Evolutionary conservation across 2,797 vertebrate genomes (phyloP).

Genomic region (Pseudochaenichthys georgianus): DNA sequence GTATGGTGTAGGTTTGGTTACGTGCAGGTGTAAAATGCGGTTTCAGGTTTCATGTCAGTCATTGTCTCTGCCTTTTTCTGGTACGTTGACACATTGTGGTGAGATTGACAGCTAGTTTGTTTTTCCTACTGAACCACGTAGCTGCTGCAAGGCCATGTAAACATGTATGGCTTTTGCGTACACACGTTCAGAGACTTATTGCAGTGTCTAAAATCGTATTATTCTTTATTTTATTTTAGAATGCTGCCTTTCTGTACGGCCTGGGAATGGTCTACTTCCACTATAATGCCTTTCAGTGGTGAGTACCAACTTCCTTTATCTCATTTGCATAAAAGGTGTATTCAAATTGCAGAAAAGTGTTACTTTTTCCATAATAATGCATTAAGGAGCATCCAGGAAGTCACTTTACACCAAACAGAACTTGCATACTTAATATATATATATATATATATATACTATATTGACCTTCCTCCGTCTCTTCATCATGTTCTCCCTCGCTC

Average conservation of each 20-base stretch:
- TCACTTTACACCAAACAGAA: too few relatives aligned
- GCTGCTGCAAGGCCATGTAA: not conserved
- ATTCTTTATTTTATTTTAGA: conserved; percentile 78
- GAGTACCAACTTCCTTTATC: conserved; percentile 77
- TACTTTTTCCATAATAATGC: too few relatives aligned
- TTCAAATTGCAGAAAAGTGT: too few relatives aligned
- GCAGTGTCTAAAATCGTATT: too few relatives aligned
- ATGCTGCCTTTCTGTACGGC: conserved; percentile 99
- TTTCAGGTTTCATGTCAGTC: conserved; percentile 59
- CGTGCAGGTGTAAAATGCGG: conserved; percentile 27
- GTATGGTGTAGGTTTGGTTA: conserved; percentile 31
- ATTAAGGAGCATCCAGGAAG: too few relatives aligned
- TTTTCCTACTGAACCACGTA: not conserved
- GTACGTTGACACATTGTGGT: conserved; percentile 15
- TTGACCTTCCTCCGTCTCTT: not conserved
- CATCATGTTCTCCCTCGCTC: conserved; percentile 5
- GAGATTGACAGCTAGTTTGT: conserved; percentile 11
- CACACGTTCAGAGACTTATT: too few relatives aligned
- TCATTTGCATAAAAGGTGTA: not conserved
- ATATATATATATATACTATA: not conserved
- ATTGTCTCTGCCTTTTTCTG: conserved; percentile 15
- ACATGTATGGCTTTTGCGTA: not conserved
- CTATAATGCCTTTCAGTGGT: conserved; percentile 99
- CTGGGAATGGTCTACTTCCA: conserved; percentile 99
- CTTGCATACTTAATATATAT: too few relatives aligned